Conservation (phyloP, 2,113 vertebrate genomes). For the Benitochromis conjunctus region DNA sequence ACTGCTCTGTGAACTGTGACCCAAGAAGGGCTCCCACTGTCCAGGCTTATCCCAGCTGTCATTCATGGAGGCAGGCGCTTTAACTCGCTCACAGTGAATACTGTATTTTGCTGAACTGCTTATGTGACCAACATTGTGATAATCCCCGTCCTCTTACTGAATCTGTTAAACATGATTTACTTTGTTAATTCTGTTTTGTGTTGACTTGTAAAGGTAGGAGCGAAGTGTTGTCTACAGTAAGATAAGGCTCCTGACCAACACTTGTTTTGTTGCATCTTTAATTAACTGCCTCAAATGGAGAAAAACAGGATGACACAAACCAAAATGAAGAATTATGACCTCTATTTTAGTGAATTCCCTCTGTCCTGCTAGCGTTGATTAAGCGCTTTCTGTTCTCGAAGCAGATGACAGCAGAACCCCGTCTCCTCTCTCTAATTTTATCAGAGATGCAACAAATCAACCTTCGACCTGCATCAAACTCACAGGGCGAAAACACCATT, state of each 20-base stretch:
- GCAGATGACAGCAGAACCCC: slow-evolving; percentile 68
- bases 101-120: slow-evolving; percentile 26
- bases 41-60: slow-evolving; percentile 44
- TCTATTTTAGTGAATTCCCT: slow-evolving; percentile 60
- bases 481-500: slow-evolving; percentile 70
- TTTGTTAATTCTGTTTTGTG: slow-evolving; percentile 10
- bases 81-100: slow-evolving; percentile 43
- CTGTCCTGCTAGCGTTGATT: slow-evolving; percentile 66
- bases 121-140: slow-evolving; percentile 46
- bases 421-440: slow-evolving; percentile 76
- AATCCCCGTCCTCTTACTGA: slow-evolving; percentile 24
- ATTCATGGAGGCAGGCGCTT: slow-evolving; percentile 11
- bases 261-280: slow-evolving; percentile 10
- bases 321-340: slow-evolving; percentile 66
- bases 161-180: background rate
- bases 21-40: slow-evolving; percentile 33
- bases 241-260: slow-evolving; percentile 23
- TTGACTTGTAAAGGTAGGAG: slow-evolving; percentile 1
- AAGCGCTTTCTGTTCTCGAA: slow-evolving; percentile 69
- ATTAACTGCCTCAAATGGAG: slow-evolving; percentile 40
- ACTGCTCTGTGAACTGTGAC: slow-evolving; percentile 53
- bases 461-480: slow-evolving; percentile 57
- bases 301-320: slow-evolving; percentile 36
- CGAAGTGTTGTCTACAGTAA: background rate
- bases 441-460: slow-evolving; percentile 77